Conservation (phyloP, 2,888 invertebrate genomes). For the Anthoptus insignis region DNA sequence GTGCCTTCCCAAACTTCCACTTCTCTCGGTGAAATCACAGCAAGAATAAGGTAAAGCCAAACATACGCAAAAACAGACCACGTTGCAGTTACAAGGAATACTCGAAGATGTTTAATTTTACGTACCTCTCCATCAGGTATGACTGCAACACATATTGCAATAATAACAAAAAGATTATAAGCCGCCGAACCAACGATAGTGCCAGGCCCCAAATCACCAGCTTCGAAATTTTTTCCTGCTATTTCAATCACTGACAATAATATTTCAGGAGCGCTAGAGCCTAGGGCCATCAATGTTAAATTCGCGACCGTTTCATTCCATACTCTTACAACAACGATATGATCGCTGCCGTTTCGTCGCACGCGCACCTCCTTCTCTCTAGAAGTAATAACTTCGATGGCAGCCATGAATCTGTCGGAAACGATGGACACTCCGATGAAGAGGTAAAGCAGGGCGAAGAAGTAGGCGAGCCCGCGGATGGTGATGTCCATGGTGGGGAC, state of each 20-base stretch:
- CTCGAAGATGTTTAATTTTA: slow-evolving; percentile 98
- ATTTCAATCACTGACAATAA: slow-evolving; percentile 99
- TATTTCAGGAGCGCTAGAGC: slow-evolving; percentile 99
- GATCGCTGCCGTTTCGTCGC: slow-evolving; percentile 95
- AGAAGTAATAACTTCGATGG: slow-evolving; percentile 99
- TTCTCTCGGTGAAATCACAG: slow-evolving; percentile 94
- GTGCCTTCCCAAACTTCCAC: slow-evolving; percentile 99
- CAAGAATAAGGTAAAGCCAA: slow-evolving; percentile 98
- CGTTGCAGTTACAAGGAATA: slow-evolving; percentile 98
- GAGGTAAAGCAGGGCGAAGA: slow-evolving; percentile 95
- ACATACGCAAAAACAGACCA: slow-evolving; percentile 99
- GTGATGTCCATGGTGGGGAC: slow-evolving; percentile 92
- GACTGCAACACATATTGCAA: slow-evolving; percentile 97
- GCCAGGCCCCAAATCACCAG: slow-evolving; percentile 99
- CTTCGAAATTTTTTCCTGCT: slow-evolving; percentile 97
- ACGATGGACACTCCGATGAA: slow-evolving; percentile 99
- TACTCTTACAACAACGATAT: slow-evolving; percentile 96
- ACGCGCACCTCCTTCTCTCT: slow-evolving; percentile 98
- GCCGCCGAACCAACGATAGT: slow-evolving; percentile 99
- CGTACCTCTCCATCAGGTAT: slow-evolving; percentile 97
- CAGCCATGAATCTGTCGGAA: slow-evolving; percentile 99
- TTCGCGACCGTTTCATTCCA: slow-evolving; percentile 99
- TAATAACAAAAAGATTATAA: slow-evolving; percentile 99
- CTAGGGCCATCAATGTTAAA: slow-evolving; percentile 99
- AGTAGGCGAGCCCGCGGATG: slow-evolving; percentile 96